phyloP scores from a whole-genome alignment of 2,113 vertebrate species.

The Pachypanchax playfairii region DNA sequence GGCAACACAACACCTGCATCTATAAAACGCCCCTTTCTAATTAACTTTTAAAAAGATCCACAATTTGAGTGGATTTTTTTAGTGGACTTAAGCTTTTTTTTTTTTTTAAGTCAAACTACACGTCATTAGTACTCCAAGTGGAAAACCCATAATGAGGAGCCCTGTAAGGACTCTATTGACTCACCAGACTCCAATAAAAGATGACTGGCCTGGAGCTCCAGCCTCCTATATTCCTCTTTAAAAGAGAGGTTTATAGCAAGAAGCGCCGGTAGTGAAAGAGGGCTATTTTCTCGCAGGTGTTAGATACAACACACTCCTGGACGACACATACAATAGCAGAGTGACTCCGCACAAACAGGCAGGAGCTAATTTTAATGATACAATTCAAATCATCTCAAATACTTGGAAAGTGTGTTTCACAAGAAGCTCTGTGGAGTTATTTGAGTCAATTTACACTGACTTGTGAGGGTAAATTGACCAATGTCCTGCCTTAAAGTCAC shows the following conservation, averaged over 20 bases:
- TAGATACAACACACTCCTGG: constrained; percentile 16
- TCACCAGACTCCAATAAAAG: constrained; percentile 33
- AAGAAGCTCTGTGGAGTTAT: too few species aligned
- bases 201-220: constrained; percentile 32
- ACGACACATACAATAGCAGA: constrained; percentile 2
- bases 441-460: neutral
- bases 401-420: too few species aligned
- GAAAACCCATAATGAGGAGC: constrained; percentile 1
- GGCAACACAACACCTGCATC: too few species aligned
- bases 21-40: too few species aligned
- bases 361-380: constrained; percentile 19
- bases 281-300: constrained; percentile 35
- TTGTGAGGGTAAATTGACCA: neutral
- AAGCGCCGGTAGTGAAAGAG: constrained; percentile 9
- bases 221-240: constrained; percentile 14
- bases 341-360: constrained; percentile 8
- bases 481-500: neutral
- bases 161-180: constrained; percentile 25
- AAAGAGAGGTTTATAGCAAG: constrained; percentile 25
- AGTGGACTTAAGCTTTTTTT: too few species aligned
- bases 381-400: neutral
- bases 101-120: neutral
- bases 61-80: too few species aligned
- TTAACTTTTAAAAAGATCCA: too few species aligned
- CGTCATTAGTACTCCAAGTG: neutral